Conservation (phyloP, 2,797 vertebrate genomes). For the Galagoides demidoff region DNA sequence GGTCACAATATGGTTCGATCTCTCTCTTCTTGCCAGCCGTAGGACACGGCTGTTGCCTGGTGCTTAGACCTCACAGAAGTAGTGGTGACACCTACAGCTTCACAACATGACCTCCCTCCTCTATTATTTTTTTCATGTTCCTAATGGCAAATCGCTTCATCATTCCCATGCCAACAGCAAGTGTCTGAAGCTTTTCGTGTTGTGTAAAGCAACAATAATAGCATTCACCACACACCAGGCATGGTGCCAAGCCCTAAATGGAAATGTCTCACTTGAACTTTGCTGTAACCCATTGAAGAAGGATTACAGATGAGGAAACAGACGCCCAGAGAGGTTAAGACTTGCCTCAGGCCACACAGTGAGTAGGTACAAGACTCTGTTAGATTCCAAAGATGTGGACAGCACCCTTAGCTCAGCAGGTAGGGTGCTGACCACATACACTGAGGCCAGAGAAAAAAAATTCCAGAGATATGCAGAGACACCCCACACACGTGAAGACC, state of each 20-base stretch:
- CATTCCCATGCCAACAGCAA: constrained; percentile 65
- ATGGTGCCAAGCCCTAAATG: not conserved
- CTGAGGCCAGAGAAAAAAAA: not conserved
- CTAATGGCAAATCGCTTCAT: constrained; percentile 51
- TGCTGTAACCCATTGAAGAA: not conserved
- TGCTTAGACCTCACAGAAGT: not conserved
- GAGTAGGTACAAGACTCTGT: not conserved
- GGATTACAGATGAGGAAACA: not conserved
- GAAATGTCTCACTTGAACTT: not conserved
- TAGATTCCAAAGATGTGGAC: not conserved
- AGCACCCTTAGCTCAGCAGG: too few relatives aligned
- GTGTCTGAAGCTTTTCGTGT: constrained; percentile 31
- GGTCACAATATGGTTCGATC: not conserved
- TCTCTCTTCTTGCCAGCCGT: not conserved
- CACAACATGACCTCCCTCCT: not conserved
- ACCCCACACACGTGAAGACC: not conserved
- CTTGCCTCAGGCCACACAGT: not conserved
- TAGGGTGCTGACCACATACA: too few relatives aligned
- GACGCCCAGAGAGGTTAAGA: not conserved
- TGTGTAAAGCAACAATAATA: not conserved
- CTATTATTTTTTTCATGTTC: not conserved
- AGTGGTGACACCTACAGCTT: not conserved
- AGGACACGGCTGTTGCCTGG: not conserved
- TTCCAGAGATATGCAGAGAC: not conserved
- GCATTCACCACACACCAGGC: not conserved